Evolutionary conservation across 2,797 vertebrate species (phyloP).

Genomic region (Anguilla obscura): DNA sequence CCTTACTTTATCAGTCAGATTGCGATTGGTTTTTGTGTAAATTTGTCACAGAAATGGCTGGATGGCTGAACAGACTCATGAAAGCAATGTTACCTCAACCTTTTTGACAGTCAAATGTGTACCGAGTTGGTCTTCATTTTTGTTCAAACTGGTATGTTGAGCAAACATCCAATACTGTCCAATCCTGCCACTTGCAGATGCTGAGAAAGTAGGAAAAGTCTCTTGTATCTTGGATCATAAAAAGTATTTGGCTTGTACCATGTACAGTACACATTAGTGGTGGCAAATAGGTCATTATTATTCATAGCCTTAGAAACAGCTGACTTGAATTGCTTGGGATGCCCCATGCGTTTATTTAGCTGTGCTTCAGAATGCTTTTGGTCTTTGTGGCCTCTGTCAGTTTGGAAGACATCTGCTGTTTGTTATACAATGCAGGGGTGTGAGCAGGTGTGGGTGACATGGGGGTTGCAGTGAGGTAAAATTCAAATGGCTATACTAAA

Average conservation of each 20-base stretch:
- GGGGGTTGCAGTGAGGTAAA: background rate
- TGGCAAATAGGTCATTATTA: background rate
- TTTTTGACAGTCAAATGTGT: background rate
- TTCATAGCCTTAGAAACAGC: background rate
- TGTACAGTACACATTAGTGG: background rate
- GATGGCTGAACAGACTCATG: background rate
- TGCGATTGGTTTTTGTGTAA: background rate
- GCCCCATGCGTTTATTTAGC: conserved; percentile 2
- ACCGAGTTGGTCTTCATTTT: background rate
- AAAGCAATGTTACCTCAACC: background rate
- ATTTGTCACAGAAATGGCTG: background rate
- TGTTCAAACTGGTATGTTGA: background rate
- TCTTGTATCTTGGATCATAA: background rate
- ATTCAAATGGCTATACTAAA: background rate
- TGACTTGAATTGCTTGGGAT: background rate
- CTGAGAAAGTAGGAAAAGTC: background rate
- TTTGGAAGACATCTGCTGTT: background rate
- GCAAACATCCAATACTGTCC: background rate
- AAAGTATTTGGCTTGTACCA: background rate
- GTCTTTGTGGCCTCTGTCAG: background rate
- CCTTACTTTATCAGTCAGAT: background rate
- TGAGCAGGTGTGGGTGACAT: background rate
- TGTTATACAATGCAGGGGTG: background rate
- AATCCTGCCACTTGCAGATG: background rate
- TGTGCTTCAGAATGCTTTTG: background rate